These are phyloP conservation scores for Idaea dimidiata DNA, from an alignment of 2,888 invertebrate genomes.

Conservation along the genomic window DNA sequence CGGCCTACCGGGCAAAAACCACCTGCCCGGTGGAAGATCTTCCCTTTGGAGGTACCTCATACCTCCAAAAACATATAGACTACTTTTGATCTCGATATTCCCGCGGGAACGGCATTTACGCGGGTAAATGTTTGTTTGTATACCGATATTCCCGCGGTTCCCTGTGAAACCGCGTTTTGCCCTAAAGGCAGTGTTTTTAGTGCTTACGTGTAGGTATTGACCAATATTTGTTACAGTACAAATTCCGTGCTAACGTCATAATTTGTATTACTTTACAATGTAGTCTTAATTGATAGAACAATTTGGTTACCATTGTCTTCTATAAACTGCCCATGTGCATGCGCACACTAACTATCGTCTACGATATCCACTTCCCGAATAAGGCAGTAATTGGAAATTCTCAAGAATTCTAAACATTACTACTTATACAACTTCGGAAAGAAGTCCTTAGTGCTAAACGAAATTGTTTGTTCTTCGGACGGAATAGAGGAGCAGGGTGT, in stretches of 20 bases:
- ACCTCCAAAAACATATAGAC: no score
- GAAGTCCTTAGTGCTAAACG: neutral
- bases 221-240: no score
- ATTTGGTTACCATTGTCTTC: neutral
- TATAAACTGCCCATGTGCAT: neutral
- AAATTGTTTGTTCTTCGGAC: neutral
- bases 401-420: conserved; percentile 49
- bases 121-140: no score
- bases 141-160: no score
- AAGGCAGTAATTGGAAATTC: conserved; percentile 69
- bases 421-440: neutral
- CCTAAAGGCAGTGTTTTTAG: no score
- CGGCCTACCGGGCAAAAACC: no score
- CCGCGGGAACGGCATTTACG: no score
- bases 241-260: neutral
- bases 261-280: neutral
- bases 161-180: no score
- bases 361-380: conserved; percentile 46
- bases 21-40: no score
- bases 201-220: no score
- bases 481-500: neutral
- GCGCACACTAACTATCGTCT: conserved; percentile 5
- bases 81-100: no score
- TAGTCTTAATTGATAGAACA: neutral
- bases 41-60: no score